Conservation (phyloP, 2,113 vertebrate genomes). For the Myanophis thanlyinensis region DNA sequence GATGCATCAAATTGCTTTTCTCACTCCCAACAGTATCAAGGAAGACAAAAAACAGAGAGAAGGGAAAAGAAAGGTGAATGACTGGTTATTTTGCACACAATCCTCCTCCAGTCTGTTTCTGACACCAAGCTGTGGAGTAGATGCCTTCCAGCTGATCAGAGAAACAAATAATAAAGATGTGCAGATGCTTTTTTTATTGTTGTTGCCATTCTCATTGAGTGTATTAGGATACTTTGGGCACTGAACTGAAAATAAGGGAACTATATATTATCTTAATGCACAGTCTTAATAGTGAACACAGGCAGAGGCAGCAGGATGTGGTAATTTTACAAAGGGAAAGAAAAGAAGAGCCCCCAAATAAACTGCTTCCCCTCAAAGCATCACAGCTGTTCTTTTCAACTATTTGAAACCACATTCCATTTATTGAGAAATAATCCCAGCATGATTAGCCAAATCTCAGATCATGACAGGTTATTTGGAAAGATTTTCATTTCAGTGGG, state of each 20-base stretch:
- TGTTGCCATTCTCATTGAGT: background rate
- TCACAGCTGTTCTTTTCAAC: background rate
- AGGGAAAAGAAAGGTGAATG: background rate
- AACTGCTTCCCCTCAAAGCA: background rate
- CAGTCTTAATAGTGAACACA: background rate
- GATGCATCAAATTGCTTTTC: background rate
- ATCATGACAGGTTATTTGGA: background rate
- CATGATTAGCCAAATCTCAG: background rate
- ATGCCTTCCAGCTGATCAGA: background rate
- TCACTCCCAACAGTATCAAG: background rate
- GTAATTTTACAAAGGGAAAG: background rate
- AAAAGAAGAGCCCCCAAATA: background rate
- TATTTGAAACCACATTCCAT: background rate
- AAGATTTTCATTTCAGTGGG: background rate
- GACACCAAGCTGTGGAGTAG: background rate
- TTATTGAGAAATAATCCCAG: background rate
- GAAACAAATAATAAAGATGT: background rate
- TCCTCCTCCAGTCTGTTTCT: background rate
- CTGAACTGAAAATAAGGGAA: background rate
- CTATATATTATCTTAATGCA: background rate
- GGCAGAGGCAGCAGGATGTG: background rate
- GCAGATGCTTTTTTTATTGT: background rate
- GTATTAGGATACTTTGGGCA: background rate
- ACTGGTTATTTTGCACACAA: background rate
- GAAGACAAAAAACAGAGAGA: background rate